Percentiles rank a stretch among this genome's conserved stretches.
Evolutionary conservation across 2,797 vertebrate species (phyloP).

Genomic region (Gallinago stenura): DNA sequence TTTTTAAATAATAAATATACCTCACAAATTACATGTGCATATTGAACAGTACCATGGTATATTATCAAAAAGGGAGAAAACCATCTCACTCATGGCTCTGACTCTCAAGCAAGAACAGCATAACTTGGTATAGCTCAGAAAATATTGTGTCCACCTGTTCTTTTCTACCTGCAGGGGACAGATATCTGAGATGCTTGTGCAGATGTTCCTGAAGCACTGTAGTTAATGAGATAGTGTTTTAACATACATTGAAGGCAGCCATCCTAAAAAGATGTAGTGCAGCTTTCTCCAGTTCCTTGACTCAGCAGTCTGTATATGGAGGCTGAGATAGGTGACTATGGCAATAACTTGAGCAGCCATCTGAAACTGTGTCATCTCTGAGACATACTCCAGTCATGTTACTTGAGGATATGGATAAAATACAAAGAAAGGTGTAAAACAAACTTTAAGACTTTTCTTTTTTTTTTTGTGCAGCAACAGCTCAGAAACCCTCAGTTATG

Average conservation of each 20-base stretch:
- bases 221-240: not conserved
- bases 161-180: not conserved
- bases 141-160: not conserved
- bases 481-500: not conserved
- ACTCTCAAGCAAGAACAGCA: not conserved
- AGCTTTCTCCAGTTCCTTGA: not conserved
- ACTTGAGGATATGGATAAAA: not conserved
- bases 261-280: not conserved
- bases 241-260: not conserved
- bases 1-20: not conserved
- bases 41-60: not conserved
- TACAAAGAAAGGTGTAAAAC: accelerated
- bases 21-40: not conserved
- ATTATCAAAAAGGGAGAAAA: not conserved
- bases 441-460: not conserved
- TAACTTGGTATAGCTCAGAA: not conserved
- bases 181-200: not conserved
- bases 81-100: accelerated
- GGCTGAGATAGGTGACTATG: not conserved
- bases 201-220: not conserved
- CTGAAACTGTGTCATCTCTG: not conserved
- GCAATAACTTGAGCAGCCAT: not conserved
- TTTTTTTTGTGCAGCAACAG: not conserved
- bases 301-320: not conserved
- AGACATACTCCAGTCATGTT: not conserved